Percentiles rank a stretch among this genome's conserved stretches.
phyloP scores from a whole-genome alignment of 1,140 invertebrate species.

The Drosophila jambulina region DNA sequence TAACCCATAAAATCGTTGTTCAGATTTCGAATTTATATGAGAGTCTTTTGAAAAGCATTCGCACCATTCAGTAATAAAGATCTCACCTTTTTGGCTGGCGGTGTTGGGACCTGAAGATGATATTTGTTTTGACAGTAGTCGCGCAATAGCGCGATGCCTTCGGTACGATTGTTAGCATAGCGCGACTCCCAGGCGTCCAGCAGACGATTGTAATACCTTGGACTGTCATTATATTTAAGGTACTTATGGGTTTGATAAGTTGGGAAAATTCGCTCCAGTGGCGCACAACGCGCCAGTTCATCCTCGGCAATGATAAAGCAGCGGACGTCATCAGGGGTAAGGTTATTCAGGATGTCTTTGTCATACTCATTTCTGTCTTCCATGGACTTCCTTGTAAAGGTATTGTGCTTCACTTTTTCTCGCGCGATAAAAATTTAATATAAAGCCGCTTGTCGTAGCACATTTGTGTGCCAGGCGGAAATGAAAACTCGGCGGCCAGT shows the following conservation, averaged over 20 bases:
- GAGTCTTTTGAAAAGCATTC: slow-evolving; percentile 36
- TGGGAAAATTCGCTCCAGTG: slow-evolving; percentile 96
- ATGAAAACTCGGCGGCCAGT: slow-evolving; percentile 69
- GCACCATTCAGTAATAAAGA: slow-evolving; percentile 29
- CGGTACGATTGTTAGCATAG: slow-evolving; percentile 88
- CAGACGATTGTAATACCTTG: slow-evolving; percentile 96
- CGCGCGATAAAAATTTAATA: slow-evolving; percentile 88
- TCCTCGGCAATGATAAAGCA: slow-evolving; percentile 95
- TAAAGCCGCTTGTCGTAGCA: slow-evolving; percentile 89
- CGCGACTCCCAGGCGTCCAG: slow-evolving; percentile 96
- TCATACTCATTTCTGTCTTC: slow-evolving; percentile 90
- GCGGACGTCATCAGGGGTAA: slow-evolving; percentile 96
- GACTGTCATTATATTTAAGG: slow-evolving; percentile 92
- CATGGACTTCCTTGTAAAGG: slow-evolving; percentile 86
- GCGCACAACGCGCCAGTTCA: slow-evolving; percentile 90
- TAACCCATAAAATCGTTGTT: slow-evolving; percentile 5
- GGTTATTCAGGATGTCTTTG: slow-evolving; percentile 89
- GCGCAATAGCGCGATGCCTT: slow-evolving; percentile 89
- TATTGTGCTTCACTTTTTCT: slow-evolving; percentile 88
- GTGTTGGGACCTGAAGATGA: slow-evolving; percentile 89
- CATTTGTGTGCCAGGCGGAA: slow-evolving; percentile 85
- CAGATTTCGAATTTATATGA: slow-evolving; percentile 12
- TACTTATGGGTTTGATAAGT: slow-evolving; percentile 91
- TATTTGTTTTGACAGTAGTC: slow-evolving; percentile 90
- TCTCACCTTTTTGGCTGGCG: slow-evolving; percentile 87